Base-by-base conservation (phyloP, 2,113 vertebrate species). In the Odontesthes bonariensis region DNA sequence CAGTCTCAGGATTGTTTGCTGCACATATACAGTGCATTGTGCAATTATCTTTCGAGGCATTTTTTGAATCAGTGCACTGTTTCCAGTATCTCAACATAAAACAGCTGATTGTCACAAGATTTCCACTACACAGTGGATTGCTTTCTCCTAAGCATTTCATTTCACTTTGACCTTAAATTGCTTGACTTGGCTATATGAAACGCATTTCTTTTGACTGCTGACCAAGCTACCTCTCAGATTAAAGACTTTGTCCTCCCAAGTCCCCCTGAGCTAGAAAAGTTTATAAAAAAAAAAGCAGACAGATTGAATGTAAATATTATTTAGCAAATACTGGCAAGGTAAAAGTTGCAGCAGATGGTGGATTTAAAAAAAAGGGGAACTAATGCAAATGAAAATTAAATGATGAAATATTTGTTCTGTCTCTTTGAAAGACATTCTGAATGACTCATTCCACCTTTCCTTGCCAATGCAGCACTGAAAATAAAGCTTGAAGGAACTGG, bases 41-140 rank as follows among this genome's bases (percentile, higher is more conserved):
- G 69, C 61, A 62, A 87, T 87, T 62, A 66, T 78, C 75, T 73
- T 72, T 22, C 20, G 20, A 55, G 81, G 73, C 66, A 32, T 31
- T 54, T 61, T 54, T 51, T 91, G 66, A 91, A 86, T 91, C 12
- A 12, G 20, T 6, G 60, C 62, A 49, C 62, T 87, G 83, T 86
- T 79, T 64, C 3, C 0, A 75, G 59, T 17, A 38, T 31, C 56
- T 80, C 80, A 53, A 63, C 79, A 71, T 49, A 14, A 85, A 92
- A 84, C 78, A 79, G 85, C 82, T 88, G 85, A 90, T 75, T 79
- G 85, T 91, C 86, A 91, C 81, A 86, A 87, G 83, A 32, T 83
- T 72, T 38, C 58, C 49, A 16, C 35, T 35, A 69, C 40, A 40
- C 40, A 61, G 35, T 22, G 10, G 71, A 64, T 65, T 53, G 76